Base-by-base conservation (phyloP, 2,888 invertebrate species). In the Coenonympha arcania region DNA sequence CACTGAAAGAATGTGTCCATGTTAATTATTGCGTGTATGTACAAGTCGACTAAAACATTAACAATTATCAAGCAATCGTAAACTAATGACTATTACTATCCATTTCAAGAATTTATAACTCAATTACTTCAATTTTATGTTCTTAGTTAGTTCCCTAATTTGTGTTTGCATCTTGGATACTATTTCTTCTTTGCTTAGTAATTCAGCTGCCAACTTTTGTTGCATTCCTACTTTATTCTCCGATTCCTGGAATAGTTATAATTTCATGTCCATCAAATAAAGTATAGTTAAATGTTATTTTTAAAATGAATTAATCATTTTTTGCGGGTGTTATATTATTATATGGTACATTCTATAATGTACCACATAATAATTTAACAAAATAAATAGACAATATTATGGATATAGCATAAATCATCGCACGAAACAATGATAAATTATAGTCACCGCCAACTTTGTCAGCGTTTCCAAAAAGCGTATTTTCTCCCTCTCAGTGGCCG, bases 191-290 rank as follows among this genome's bases (percentile, higher is more conserved):
- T 86, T 88, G 55, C 69, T 79, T 5, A 83, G 56, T 22, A 88
- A 71, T 54, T 88, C 87, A 5, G 79, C 79, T 3, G 84, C 82
- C 57, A 88, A 56, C 63, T 85, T 86, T 58, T 86, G 85, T 66
- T 87, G 82, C 63, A 83, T 75, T 28, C 79, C 79, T 58, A 79
- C 69, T 64, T 83, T 82, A 58, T 79, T 78, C 15, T 86, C 84
- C 1, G 80, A 65, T 56, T 85, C 84, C 77, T 80, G 66, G 54
- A 76, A 78, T 31, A n/a, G n/a, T n/a, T n/a, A 9, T 9, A 51
- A 30, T 57, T 5, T 26, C 1, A 33, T 40, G 6, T 24, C 6
- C 13, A 22, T 22, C 16, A 31, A 3, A 24, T 15, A 24, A 11
- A 18, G 24, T 16, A 5, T 13, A 11, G 18, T 15, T 1, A 16